A percentile compares a stretch with the other conserved stretches of the same genome.
These are phyloP conservation scores for Nomada fucata DNA, from an alignment of 2,888 invertebrate species.

Conservation along the genomic window DNA sequence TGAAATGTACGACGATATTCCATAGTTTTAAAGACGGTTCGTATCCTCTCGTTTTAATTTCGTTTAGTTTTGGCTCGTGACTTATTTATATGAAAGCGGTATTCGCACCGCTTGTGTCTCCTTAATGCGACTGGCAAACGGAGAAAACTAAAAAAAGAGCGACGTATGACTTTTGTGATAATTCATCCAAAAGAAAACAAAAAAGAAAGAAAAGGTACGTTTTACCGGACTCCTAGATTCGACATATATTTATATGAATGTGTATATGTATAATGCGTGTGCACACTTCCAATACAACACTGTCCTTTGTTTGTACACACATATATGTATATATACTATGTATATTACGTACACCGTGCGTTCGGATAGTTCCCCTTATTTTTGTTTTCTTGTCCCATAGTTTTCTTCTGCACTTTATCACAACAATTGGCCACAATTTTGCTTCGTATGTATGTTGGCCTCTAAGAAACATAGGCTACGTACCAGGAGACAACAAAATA, in stretches of 20 bases:
- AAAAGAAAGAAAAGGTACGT: conserved; percentile 33
- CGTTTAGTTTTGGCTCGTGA: conserved; percentile 56
- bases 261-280: conserved; percentile 16
- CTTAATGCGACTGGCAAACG: conserved; percentile 58
- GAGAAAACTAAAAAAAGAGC: conserved; percentile 55
- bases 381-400: conserved; percentile 28
- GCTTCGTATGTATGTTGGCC: conserved; percentile 40
- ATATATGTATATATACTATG: too few relatives aligned
- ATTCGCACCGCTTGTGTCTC: conserved; percentile 60
- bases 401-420: conserved; percentile 45
- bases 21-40: conserved; percentile 47
- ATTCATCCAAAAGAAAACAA: conserved; percentile 39
- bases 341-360: not conserved
- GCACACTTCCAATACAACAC: conserved; percentile 8
- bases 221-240: conserved; percentile 7
- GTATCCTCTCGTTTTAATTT: conserved; percentile 57
- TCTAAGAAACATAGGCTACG: conserved; percentile 48
- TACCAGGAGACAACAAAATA: conserved; percentile 31
- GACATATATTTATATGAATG: conserved; percentile 15
- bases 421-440: conserved; percentile 57
- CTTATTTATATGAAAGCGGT: conserved; percentile 60
- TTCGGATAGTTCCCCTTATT: conserved; percentile 17
- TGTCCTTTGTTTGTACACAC: conserved; percentile 27
- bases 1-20: conserved; percentile 52
- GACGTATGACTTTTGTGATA: conserved; percentile 45